These are phyloP conservation scores for Anoura caudifer DNA, from an alignment of 2,113 vertebrate genomes.

Conservation along the genomic window DNA sequence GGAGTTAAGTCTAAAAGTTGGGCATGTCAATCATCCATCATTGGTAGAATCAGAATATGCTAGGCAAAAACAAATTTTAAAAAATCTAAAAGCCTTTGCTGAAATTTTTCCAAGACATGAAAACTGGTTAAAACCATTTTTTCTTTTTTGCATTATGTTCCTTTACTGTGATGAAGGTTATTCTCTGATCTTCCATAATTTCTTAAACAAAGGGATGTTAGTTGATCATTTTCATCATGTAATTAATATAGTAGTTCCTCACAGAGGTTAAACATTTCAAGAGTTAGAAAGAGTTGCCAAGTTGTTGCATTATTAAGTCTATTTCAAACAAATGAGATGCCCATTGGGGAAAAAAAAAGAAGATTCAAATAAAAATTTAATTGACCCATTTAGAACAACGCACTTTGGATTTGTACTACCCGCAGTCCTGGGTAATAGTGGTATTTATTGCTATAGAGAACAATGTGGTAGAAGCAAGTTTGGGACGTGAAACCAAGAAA, in stretches of 20 bases:
- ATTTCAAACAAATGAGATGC: neutral
- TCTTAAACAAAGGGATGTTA: neutral
- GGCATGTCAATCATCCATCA: neutral
- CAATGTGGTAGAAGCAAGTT: neutral
- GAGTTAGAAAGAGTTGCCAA: neutral
- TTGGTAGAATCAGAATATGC: neutral
- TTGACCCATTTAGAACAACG: neutral
- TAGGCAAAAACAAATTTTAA: neutral
- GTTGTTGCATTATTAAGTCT: neutral
- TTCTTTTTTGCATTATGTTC: neutral
- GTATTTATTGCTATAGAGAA: neutral
- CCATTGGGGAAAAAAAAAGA: neutral
- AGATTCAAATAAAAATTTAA: neutral
- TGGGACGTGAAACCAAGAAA: neutral
- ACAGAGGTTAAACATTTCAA: neutral
- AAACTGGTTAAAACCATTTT: neutral
- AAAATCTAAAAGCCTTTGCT: neutral
- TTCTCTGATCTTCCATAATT: neutral
- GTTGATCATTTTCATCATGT: neutral
- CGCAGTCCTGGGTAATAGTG: neutral
- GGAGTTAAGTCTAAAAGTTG: neutral
- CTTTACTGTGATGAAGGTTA: neutral
- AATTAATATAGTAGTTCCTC: neutral
- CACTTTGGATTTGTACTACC: neutral
- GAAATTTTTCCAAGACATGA: conserved; percentile 16